phyloP scores from a whole-genome alignment of 2,113 vertebrate species.

The Chloroceryle aenea region DNA sequence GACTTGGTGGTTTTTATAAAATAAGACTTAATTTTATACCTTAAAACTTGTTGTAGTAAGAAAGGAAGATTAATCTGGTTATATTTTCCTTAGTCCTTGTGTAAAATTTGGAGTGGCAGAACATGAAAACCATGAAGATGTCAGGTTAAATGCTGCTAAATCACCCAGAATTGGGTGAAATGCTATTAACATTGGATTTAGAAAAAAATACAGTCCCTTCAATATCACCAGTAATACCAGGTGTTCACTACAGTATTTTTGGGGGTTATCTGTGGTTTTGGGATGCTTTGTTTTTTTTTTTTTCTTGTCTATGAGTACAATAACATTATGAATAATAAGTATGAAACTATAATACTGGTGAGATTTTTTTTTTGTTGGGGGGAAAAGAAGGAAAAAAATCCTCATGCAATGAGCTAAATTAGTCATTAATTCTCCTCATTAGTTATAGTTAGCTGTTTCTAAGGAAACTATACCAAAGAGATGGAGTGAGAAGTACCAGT shows the following conservation, averaged over 20 bases:
- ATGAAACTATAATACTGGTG: neutral
- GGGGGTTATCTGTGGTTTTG: neutral
- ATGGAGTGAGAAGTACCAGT: neutral
- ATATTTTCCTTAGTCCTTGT: neutral
- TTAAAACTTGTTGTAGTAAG: neutral
- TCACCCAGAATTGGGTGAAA: neutral
- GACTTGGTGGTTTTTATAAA: neutral
- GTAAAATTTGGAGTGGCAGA: neutral
- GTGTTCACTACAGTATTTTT: neutral
- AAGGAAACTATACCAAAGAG: neutral
- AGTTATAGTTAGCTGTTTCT: neutral
- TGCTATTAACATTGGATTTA: neutral
- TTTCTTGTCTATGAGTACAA: neutral
- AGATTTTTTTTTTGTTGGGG: neutral
- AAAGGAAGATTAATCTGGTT: neutral
- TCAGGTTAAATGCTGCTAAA: neutral
- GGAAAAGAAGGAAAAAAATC: neutral
- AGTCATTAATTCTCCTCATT: neutral
- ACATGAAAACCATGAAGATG: neutral
- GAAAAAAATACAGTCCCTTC: neutral
- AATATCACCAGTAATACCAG: neutral
- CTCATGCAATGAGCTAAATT: neutral
- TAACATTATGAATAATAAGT: neutral
- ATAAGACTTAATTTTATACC: neutral
- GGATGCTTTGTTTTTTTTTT: neutral